Evolutionary conservation across 2,113 vertebrate species (phyloP).

Genomic region (Pygathrix nemaeus): DNA sequence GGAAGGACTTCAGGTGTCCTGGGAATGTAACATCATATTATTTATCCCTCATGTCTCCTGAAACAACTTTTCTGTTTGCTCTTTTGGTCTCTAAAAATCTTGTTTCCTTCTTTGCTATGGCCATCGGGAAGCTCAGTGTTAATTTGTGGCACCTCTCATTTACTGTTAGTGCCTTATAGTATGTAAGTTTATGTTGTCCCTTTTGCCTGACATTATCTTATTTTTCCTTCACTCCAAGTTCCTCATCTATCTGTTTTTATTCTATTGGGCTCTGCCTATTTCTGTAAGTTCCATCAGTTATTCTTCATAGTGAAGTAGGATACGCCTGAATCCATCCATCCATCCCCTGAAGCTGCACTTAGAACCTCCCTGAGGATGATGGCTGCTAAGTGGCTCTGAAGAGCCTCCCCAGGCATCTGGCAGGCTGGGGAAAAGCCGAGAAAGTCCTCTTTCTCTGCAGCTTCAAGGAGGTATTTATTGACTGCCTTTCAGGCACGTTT

Average conservation of each 20-base stretch:
- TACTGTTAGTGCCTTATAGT: neutral
- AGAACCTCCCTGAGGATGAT: neutral
- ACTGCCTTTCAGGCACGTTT: neutral
- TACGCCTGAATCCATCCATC: neutral
- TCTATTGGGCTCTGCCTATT: neutral
- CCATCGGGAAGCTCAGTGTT: neutral
- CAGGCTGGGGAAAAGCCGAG: neutral
- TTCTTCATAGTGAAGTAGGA: neutral
- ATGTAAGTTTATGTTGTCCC: neutral
- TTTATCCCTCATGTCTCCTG: neutral
- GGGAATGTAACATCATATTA: neutral
- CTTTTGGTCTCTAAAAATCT: neutral
- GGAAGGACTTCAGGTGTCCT: neutral
- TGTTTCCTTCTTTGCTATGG: neutral
- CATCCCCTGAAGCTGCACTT: neutral
- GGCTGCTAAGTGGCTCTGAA: neutral
- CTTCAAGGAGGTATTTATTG: neutral
- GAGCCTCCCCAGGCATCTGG: neutral
- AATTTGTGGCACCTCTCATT: neutral
- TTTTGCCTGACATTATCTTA: neutral
- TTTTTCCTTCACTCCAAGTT: neutral
- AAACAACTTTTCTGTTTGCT: neutral
- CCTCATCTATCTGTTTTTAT: neutral
- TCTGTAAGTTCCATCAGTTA: neutral
- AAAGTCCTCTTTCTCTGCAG: neutral